These are phyloP conservation scores for Callocephalon fimbriatum DNA, from an alignment of 2,113 vertebrate species.

Conservation along the genomic window DNA sequence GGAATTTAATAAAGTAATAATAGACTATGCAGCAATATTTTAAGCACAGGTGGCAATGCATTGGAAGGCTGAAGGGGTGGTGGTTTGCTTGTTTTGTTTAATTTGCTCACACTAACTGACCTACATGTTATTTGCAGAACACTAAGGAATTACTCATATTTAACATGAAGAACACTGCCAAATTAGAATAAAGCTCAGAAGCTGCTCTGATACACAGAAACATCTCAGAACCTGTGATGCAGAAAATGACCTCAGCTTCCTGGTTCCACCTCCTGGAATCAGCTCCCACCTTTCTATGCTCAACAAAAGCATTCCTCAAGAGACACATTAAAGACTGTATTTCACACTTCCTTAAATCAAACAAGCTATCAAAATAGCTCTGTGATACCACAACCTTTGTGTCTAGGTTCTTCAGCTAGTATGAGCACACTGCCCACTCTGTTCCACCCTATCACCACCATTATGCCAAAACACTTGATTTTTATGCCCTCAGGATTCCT, in stretches of 20 bases:
- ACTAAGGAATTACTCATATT: not conserved
- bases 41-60: not conserved
- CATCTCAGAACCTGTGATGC: not conserved
- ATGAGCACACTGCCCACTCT: not conserved
- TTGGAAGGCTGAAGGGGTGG: not conserved
- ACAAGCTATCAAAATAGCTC: not conserved
- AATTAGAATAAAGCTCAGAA: not conserved
- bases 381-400: not conserved
- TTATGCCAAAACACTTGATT: not conserved
- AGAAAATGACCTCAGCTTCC: not conserved
- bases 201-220: not conserved
- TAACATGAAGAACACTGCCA: not conserved
- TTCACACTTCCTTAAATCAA: not conserved
- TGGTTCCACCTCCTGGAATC: not conserved
- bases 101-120: not conserved
- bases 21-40: not conserved
- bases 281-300: not conserved
- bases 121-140: not conserved
- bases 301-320: not conserved
- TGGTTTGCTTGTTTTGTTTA: not conserved
- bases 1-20: not conserved
- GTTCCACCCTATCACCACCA: fast-evolving
- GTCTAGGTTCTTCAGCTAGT: not conserved
- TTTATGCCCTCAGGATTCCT: not conserved
- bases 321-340: not conserved